Evolutionary conservation across 2,113 vertebrate genomes (phyloP), one percentile per base, ranked within the genome.

Genomic region (Syrrhaptes paradoxus): DNA sequence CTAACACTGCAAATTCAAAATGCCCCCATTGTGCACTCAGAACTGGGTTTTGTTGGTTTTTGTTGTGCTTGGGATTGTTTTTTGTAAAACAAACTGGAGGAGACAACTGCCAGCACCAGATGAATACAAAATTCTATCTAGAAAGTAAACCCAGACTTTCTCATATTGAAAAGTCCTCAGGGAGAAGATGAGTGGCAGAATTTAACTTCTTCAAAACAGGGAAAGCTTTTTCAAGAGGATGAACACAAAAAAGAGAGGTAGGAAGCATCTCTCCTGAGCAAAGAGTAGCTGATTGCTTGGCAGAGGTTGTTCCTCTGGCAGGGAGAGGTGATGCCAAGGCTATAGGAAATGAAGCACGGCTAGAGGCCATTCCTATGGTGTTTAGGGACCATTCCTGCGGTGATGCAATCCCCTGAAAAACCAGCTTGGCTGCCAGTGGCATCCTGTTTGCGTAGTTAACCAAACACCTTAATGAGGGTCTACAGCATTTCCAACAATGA

Each of bases 381-480:
- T 87, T 79, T 66, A 61, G 76, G 87, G 77, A 78, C 52, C 92
- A 87, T 85, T 91, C 95, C 90, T 77, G 36, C 22, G 89, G 62
- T 61, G 71, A 95, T 68, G 48, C 0, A 3, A 36, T 94, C 95
- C 96, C 91, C 81, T 89, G 94, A 92, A 97, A 97, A 97, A 97
- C 85, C 88, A 96, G 92, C 95, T 95, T 7, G 61, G 82, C 82
- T 86, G 78, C 81, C 89, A 93, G 63, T 11, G 58, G 96, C 58
- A 92, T 85, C 94, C 71, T 96, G 93, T 95, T 94, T 95, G 91
- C 2, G 34, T 87, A 96, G 67, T 75, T 93, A 70, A 72, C 68
- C 82, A 85, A 95, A 91, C 45, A 96, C 92, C 94, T 96, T 96
- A 97, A 95, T 95, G 96, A 94, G 68, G 52, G 95, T 77, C 91